Base-by-base conservation (phyloP, 2,888 invertebrate species). In the Geotrupes spiniger region DNA sequence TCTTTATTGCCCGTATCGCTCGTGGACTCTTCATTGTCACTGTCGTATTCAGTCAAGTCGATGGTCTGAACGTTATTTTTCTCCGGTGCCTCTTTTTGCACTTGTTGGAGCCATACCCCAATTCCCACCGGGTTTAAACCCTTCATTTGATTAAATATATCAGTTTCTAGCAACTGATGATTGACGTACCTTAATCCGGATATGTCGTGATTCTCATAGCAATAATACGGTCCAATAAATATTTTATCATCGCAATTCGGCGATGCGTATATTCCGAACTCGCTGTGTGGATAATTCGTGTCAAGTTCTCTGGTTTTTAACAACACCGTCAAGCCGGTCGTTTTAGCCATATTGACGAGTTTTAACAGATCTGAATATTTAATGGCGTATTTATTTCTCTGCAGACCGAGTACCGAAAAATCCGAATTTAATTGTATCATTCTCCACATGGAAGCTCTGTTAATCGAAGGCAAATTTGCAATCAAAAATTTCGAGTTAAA, bases 381-480 rank as follows among this genome's bases (percentile, higher is more conserved):
- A 1, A 81, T 78, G 45, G 77, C 77, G 61, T 78, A 79, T 1
- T 77, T 74, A 59, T 71, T 75, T 33, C 70, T 72, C 47, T 68
- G 70, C 60, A 82, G 78, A 42, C 74, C 70, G 38, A 82, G 71
- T 62, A 78, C 78, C 11, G 64, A 67, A 62, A 82, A 80, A 63
- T 78, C 77, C 46, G 78, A 72, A 68, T 78, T 77, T 29, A 81
- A 55, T 33, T 70, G 76, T 68, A 81, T 74, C 49, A 80, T 70
- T 57, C 79, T 77, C 82, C 82, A 82, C 29, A 42, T 40, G 3
- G 41, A 42, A 39, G 25, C 29, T 5, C 29, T 31, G 10, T 40
- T 36, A 12, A 54, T 46, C 5, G 39, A 26, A 2, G 56, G 56
- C 14, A 56, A 40, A 9, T 41, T 46, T 1, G 51, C 53, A 2